Conservation (phyloP, 2,888 invertebrate species). For the Hypolimnas misippus region DNA sequence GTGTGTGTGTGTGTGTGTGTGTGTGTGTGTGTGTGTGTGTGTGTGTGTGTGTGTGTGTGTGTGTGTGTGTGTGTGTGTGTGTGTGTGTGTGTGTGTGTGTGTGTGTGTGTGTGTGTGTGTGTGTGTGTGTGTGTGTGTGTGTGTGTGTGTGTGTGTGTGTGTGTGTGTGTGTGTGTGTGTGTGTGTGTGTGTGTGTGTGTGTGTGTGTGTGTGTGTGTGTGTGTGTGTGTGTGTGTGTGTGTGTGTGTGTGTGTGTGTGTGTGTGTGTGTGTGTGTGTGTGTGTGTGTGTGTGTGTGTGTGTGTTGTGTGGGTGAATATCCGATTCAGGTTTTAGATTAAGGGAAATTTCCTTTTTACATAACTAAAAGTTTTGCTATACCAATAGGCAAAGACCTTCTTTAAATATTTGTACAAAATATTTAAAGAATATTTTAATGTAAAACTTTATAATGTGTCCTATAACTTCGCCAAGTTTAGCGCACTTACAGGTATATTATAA, state of each 20-base stretch:
- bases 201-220: conserved; percentile 8
- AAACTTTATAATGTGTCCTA: too few relatives aligned
- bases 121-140: conserved; percentile 12
- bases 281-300: conserved; percentile 13
- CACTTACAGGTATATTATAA: too few relatives aligned
- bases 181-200: conserved; percentile 11
- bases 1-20: conserved; percentile 6
- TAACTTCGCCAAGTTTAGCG: too few relatives aligned
- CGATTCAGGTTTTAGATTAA: too few relatives aligned
- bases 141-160: conserved; percentile 12
- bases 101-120: conserved; percentile 12
- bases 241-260: conserved; percentile 14
- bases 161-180: conserved; percentile 14
- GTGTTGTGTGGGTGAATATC: neutral
- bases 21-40: conserved; percentile 11
- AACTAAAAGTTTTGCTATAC: too few relatives aligned
- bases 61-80: conserved; percentile 10
- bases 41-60: conserved; percentile 13
- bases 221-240: conserved; percentile 13
- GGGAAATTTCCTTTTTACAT: too few relatives aligned
- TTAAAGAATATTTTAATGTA: too few relatives aligned
- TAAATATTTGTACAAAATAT: too few relatives aligned
- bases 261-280: conserved; percentile 14
- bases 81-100: neutral
- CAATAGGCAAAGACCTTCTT: too few relatives aligned